A percentile compares a stretch with the other conserved stretches of the same genome.
These are phyloP conservation scores for Aleiodes leptofemur DNA, from an alignment of 2,888 invertebrate species.

Conservation along the genomic window DNA sequence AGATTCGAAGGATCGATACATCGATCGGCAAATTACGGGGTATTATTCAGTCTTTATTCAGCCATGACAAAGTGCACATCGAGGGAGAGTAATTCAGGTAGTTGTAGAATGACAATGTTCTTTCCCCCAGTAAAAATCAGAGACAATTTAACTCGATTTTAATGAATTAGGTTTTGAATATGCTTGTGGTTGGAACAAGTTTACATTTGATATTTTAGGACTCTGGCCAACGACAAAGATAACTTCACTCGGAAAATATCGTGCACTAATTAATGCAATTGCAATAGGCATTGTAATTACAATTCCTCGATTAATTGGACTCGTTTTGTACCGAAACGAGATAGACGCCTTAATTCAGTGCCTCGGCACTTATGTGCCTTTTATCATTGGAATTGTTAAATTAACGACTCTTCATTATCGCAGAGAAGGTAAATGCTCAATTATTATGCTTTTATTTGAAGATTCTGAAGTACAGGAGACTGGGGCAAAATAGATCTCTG, in stretches of 20 bases:
- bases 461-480: background rate
- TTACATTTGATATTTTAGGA: constrained; percentile 6
- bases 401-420: background rate
- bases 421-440: constrained; percentile 11
- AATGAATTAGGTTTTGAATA: constrained; percentile 17
- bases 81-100: constrained; percentile 14
- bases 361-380: constrained; percentile 14
- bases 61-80: background rate
- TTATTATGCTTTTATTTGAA: background rate
- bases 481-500: too few relatives aligned
- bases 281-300: constrained; percentile 7
- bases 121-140: background rate
- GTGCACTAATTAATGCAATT: constrained; percentile 4
- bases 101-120: background rate
- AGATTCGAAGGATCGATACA: background rate
- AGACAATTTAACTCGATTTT: background rate
- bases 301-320: constrained; percentile 5
- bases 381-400: constrained; percentile 9
- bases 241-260: background rate
- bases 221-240: constrained; percentile 10
- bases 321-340: background rate
- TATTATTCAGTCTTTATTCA: background rate
- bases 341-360: constrained; percentile 13
- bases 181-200: constrained; percentile 29
- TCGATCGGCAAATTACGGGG: background rate